Percentiles rank a stretch among this genome's conserved stretches.
These are phyloP conservation scores for Catharus bicknelli DNA, from an alignment of 2,113 vertebrate genomes.

Conservation along the genomic window DNA sequence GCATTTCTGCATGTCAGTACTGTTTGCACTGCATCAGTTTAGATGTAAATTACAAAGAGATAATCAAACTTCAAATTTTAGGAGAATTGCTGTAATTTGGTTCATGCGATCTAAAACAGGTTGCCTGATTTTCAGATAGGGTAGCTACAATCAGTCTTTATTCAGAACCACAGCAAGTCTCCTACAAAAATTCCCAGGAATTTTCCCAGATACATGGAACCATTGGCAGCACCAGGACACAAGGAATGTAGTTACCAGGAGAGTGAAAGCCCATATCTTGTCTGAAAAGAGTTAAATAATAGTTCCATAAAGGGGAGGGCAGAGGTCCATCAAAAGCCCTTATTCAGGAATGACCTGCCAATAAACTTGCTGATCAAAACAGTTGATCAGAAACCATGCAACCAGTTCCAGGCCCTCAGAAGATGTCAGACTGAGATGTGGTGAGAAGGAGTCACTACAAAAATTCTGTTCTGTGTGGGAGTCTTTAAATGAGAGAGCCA, in stretches of 20 bases:
- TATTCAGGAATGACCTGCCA: background rate
- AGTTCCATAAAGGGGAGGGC: background rate
- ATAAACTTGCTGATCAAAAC: background rate
- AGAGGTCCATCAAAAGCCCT: background rate
- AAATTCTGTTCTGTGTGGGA: background rate
- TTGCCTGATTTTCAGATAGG: background rate
- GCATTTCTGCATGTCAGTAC: background rate
- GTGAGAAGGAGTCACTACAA: background rate
- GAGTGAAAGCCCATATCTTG: background rate
- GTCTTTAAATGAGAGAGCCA: background rate
- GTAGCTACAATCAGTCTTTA: background rate
- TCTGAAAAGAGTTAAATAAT: background rate
- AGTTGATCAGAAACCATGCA: background rate
- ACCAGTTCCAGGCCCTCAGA: background rate
- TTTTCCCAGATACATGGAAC: background rate
- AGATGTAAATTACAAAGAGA: background rate
- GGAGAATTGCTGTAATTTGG: background rate
- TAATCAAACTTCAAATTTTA: background rate
- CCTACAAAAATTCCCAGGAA: background rate
- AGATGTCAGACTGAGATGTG: fast-evolving
- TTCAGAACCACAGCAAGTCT: background rate
- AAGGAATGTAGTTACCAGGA: background rate
- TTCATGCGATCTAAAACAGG: background rate
- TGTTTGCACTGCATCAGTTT: background rate
- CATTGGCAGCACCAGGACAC: background rate